A percentile compares a stretch with the other conserved stretches of the same genome.
These are phyloP conservation scores for Sebastolobus alascanus DNA, from an alignment of 2,797 vertebrate genomes.

Conservation along the genomic window DNA sequence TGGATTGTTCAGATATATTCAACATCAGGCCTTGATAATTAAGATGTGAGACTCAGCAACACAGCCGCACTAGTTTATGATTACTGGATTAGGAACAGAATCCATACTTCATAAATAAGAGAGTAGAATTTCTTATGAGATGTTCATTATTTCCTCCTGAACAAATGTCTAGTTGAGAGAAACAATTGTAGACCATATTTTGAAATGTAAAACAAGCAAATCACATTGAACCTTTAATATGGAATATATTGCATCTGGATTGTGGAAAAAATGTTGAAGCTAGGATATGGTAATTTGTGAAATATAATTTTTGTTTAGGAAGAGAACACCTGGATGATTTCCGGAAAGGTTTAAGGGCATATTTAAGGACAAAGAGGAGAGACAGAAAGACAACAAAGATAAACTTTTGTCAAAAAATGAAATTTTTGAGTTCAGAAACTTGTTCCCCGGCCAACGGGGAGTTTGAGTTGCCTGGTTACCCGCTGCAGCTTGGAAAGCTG, in stretches of 20 bases:
- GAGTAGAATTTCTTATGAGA: constrained; percentile 21
- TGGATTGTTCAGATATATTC: constrained; percentile 68
- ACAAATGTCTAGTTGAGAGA: constrained; percentile 7
- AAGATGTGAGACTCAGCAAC: constrained; percentile 57
- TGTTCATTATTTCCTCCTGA: constrained; percentile 44
- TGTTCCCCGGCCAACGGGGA: constrained; percentile 49
- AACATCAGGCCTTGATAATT: constrained; percentile 52
- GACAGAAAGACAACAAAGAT: constrained; percentile 14
- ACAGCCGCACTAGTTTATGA: constrained; percentile 47
- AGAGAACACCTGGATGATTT: background rate
- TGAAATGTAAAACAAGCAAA: constrained; percentile 35
- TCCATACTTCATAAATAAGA: constrained; percentile 48
- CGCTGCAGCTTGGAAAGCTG: constrained; percentile 29
- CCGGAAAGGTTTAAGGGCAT: background rate
- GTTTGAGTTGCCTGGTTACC: constrained; percentile 56
- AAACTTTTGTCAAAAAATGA: constrained; percentile 30
- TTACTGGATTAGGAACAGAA: constrained; percentile 45
- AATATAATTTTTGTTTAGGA: background rate
- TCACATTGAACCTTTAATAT: constrained; percentile 9
- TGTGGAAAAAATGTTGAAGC: background rate
- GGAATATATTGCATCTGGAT: background rate
- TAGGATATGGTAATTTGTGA: background rate
- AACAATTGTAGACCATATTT: constrained; percentile 17
- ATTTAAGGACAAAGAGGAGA: background rate
- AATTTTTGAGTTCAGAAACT: constrained; percentile 47